These are phyloP conservation scores for Knipowitschia caucasica DNA, from an alignment of 2,797 vertebrate genomes.

Conservation along the genomic window DNA sequence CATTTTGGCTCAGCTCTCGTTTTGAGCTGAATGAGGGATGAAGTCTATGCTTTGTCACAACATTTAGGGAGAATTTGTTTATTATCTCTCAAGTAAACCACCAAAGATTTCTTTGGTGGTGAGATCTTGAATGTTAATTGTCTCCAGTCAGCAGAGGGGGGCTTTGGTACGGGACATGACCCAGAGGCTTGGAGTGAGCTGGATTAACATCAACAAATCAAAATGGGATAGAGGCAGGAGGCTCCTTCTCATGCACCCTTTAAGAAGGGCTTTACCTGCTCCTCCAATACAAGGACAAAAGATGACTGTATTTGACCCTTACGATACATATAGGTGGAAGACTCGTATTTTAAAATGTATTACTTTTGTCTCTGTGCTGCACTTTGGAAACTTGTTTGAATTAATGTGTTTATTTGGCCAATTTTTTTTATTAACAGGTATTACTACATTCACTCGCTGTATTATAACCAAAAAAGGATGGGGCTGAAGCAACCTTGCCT, in stretches of 20 bases:
- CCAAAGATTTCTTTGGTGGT: background rate
- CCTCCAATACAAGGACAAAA: conserved; percentile 23
- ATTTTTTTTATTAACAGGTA: no score
- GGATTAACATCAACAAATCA: conserved; percentile 66
- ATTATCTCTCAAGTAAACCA: background rate
- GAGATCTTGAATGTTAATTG: conserved; percentile 9
- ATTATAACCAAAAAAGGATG: no score
- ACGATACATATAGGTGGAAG: no score
- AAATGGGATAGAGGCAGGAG: conserved; percentile 69
- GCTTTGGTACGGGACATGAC: conserved; percentile 22
- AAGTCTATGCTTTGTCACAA: conserved; percentile 5
- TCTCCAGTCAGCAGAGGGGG: conserved; percentile 35
- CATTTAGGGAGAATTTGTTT: background rate
- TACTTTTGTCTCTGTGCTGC: no score
- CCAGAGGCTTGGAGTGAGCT: conserved; percentile 29
- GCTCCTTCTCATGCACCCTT: conserved; percentile 49
- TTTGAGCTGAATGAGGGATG: conserved; percentile 15
- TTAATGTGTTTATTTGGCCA: no score
- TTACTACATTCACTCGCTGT: no score
- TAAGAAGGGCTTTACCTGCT: conserved; percentile 66
- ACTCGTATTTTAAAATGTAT: no score
- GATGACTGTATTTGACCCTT: no score
- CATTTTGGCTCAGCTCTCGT: background rate
- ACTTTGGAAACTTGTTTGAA: no score
- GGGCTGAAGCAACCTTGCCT: no score